Conservation (phyloP, 2,888 invertebrate species). For the Autographa pulchrina region DNA sequence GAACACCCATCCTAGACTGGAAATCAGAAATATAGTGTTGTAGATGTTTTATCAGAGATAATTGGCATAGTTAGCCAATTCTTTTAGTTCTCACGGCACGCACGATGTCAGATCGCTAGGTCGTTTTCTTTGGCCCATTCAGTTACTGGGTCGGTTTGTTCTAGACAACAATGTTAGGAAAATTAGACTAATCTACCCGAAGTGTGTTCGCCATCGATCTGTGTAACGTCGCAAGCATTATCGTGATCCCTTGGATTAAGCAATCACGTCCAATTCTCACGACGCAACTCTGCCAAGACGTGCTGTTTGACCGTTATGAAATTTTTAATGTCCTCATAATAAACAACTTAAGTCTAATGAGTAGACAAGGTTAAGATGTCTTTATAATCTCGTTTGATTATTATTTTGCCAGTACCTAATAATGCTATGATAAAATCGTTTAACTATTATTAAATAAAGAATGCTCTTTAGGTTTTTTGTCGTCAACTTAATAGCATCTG, state of each 20-base stretch:
- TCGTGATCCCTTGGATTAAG: conserved; percentile 70
- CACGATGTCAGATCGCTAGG: conserved; percentile 47
- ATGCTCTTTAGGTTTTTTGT: conserved; percentile 15
- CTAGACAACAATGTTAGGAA: conserved; percentile 64
- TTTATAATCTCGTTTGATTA: conserved; percentile 32
- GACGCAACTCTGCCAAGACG: conserved; percentile 59
- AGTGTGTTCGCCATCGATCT: conserved; percentile 61
- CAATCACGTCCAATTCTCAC: conserved; percentile 74
- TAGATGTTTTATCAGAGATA: conserved; percentile 38
- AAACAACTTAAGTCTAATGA: conserved; percentile 44
- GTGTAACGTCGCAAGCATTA: conserved; percentile 56
- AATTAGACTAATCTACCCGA: conserved; percentile 66
- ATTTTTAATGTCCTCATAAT: conserved; percentile 66
- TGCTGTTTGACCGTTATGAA: conserved; percentile 65
- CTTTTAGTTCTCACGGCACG: conserved; percentile 67
- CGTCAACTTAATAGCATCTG: background rate
- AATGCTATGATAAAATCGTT: background rate
- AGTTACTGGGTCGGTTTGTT: conserved; percentile 53
- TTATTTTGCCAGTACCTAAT: background rate
- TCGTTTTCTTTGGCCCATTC: conserved; percentile 70
- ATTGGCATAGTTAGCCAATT: conserved; percentile 58
- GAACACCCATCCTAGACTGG: background rate
- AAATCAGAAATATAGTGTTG: conserved; percentile 5
- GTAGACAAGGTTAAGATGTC: conserved; percentile 31
- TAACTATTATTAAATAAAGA: background rate